Conservation (phyloP, 2,888 invertebrate genomes). For the Nipponacmea schrenckii region DNA sequence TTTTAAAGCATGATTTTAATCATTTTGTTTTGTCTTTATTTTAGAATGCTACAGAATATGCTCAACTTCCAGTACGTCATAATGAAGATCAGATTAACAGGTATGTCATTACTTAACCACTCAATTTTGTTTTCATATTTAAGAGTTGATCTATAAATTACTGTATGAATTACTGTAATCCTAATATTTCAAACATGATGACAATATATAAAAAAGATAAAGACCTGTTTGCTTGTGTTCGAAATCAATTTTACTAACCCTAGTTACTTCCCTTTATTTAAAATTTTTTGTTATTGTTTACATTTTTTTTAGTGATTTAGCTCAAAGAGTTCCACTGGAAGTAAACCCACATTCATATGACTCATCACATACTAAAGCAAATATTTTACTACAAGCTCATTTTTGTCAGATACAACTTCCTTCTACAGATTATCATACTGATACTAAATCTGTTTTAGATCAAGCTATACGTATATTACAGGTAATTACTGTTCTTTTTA, state of each 20-base stretch:
- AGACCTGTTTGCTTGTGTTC: too few species aligned
- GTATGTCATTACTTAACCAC: slow-evolving; percentile 68
- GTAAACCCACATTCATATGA: slow-evolving; percentile 82
- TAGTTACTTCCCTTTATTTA: too few species aligned
- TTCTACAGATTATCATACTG: slow-evolving; percentile 93
- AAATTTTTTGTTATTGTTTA: too few species aligned
- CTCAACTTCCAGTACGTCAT: slow-evolving; percentile 94
- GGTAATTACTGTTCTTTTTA: too few species aligned
- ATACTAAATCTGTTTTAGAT: slow-evolving; percentile 95
- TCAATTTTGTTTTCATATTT: not conserved
- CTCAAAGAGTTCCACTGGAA: slow-evolving; percentile 79
- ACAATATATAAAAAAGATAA: not conserved
- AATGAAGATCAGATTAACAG: slow-evolving; percentile 95
- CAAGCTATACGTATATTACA: slow-evolving; percentile 94
- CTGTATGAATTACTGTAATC: too few species aligned
- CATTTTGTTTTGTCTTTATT: not conserved
- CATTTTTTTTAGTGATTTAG: slow-evolving; percentile 76
- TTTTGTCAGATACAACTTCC: slow-evolving; percentile 86
- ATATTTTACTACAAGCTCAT: slow-evolving; percentile 92
- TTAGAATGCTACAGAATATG: slow-evolving; percentile 84
- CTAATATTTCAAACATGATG: slow-evolving; percentile 3
- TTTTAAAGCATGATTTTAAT: too few species aligned
- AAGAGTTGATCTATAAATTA: too few species aligned
- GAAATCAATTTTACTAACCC: too few species aligned
- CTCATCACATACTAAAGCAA: slow-evolving; percentile 93